These are phyloP conservation scores for Episyrphus balteatus DNA, from an alignment of 1,140 invertebrate genomes.

Conservation along the genomic window DNA sequence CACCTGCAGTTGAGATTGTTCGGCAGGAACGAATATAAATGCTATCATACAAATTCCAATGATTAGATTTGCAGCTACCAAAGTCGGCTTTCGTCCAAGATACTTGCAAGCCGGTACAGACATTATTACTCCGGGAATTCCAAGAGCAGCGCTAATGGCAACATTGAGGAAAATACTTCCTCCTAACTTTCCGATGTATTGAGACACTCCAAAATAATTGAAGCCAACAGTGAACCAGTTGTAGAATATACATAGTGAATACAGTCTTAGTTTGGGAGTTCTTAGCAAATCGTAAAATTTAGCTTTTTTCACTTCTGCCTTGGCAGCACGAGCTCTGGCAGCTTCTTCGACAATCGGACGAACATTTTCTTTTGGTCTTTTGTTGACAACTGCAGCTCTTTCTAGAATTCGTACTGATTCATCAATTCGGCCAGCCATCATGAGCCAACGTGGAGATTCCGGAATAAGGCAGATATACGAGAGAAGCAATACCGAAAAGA, in stretches of 20 bases:
- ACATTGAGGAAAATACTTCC: constrained; percentile 66
- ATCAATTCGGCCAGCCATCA: constrained; percentile 54
- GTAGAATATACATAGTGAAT: constrained; percentile 58
- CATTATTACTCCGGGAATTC: constrained; percentile 56
- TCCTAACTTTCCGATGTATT: constrained; percentile 58
- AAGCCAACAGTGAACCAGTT: constrained; percentile 64
- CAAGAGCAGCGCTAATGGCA: constrained; percentile 49
- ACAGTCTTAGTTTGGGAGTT: constrained; percentile 59
- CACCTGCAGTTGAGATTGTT: constrained; percentile 33
- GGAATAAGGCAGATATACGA: constrained; percentile 64
- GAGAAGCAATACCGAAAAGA: constrained; percentile 58
- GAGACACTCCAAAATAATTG: constrained; percentile 63
- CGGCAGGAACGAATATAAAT: constrained; percentile 41
- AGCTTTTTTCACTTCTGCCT: constrained; percentile 39
- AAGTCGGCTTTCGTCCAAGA: constrained; percentile 52
- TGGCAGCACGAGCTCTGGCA: constrained; percentile 20
- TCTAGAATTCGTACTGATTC: constrained; percentile 56
- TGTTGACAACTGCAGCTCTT: constrained; percentile 50
- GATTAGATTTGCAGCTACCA: constrained; percentile 49
- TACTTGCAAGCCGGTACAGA: constrained; percentile 52
- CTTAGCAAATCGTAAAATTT: constrained; percentile 56
- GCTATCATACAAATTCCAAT: constrained; percentile 46
- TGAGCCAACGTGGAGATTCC: constrained; percentile 74
- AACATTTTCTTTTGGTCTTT: constrained; percentile 42
- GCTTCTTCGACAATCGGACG: constrained; percentile 37